A percentile compares a stretch with the other conserved stretches of the same genome.
Evolutionary conservation across 2,797 vertebrate genomes (phyloP).

Genomic region (Octomys mimax): DNA sequence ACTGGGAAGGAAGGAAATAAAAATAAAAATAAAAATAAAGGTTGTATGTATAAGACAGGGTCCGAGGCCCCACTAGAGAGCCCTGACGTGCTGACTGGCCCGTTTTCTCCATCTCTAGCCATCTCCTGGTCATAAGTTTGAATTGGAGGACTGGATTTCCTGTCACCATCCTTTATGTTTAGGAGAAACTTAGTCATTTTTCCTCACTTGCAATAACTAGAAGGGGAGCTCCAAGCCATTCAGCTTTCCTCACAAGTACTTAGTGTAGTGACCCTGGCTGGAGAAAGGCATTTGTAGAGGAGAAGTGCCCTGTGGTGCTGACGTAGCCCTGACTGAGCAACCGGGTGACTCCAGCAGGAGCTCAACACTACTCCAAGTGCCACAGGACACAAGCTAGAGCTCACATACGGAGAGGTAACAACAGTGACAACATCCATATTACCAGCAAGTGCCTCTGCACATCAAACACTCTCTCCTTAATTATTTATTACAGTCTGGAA

Average conservation of each 20-base stretch:
- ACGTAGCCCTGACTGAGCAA: background rate
- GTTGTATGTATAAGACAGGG: background rate
- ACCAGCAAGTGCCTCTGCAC: background rate
- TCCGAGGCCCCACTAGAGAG: background rate
- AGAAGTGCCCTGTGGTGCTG: background rate
- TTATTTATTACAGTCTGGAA: background rate
- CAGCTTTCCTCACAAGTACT: background rate
- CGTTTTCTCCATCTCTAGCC: background rate
- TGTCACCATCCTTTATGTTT: background rate
- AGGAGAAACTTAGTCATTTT: background rate
- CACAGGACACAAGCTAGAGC: background rate
- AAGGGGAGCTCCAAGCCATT: background rate
- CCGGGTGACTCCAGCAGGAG: background rate
- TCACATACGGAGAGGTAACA: background rate
- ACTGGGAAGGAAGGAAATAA: background rate
- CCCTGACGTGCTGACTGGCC: fast-evolving
- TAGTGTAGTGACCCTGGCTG: background rate
- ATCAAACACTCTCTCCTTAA: background rate
- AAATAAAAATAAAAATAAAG: background rate
- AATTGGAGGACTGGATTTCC: background rate
- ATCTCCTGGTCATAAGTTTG: background rate
- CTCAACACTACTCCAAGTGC: background rate
- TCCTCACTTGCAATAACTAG: background rate
- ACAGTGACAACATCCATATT: background rate
- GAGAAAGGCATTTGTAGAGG: background rate